A percentile compares a stretch with the other conserved stretches of the same genome.
These are phyloP conservation scores for Uropetala carovei DNA, from an alignment of 2,888 invertebrate genomes.

Conservation along the genomic window DNA sequence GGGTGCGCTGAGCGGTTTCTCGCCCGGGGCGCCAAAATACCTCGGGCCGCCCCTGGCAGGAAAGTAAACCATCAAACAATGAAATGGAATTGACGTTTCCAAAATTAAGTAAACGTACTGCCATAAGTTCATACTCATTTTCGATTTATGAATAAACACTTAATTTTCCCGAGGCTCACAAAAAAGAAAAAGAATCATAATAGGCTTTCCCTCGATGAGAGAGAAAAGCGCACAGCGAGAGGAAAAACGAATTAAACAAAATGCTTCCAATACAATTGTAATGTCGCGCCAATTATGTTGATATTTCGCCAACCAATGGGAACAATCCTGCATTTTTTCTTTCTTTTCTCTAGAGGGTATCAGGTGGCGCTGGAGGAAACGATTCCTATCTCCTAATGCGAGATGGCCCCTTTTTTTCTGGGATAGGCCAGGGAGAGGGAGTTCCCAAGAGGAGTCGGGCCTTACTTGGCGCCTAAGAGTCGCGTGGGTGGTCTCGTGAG, in stretches of 20 bases:
- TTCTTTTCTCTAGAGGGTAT: conserved; percentile 8
- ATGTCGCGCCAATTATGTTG: not conserved
- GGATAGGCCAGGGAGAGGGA: conserved; percentile 1
- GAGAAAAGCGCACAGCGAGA: too few relatives aligned
- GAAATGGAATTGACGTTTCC: too few relatives aligned
- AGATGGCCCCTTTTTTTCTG: not conserved
- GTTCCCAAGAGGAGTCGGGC: not conserved
- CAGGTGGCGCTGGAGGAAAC: conserved; percentile 31
- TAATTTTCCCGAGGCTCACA: too few relatives aligned
- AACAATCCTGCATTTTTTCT: not conserved
- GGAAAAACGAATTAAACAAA: not conserved
- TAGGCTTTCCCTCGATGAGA: too few relatives aligned
- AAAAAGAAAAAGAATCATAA: too few relatives aligned
- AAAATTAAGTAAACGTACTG: too few relatives aligned
- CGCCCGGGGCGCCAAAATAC: too few relatives aligned
- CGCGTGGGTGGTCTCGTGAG: conserved; percentile 55
- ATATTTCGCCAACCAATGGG: conserved; percentile 3
- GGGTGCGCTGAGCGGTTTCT: too few relatives aligned
- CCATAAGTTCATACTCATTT: too few relatives aligned
- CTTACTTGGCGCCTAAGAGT: conserved; percentile 29
- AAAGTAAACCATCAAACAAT: too few relatives aligned
- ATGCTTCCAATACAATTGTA: not conserved
- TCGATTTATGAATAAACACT: too few relatives aligned
- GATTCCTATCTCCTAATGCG: conserved; percentile 42
- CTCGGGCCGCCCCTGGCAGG: too few relatives aligned